A percentile compares a stretch with the other conserved stretches of the same genome.
These are phyloP conservation scores for Papilio polytes DNA, from an alignment of 1,140 invertebrate genomes.

Conservation along the genomic window DNA sequence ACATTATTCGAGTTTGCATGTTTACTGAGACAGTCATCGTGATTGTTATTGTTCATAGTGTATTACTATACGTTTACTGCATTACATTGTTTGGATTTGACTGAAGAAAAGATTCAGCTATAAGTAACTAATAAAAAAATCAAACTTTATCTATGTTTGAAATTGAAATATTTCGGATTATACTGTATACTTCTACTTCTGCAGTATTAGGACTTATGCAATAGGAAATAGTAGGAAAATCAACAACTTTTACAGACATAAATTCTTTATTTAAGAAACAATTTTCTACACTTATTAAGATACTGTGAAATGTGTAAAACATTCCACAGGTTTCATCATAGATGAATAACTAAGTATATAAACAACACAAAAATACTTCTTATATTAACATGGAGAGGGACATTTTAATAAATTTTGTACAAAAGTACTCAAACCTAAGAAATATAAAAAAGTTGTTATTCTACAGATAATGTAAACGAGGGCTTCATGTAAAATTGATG, in stretches of 20 bases:
- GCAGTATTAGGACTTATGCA: background rate
- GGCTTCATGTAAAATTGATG: background rate
- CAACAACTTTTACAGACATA: background rate
- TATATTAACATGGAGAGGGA: constrained; percentile 8
- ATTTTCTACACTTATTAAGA: constrained; percentile 29
- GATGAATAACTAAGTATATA: constrained; percentile 32
- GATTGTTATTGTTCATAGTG: background rate
- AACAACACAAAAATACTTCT: constrained; percentile 31
- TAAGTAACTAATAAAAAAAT: background rate
- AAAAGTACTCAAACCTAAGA: constrained; percentile 18
- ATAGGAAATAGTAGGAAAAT: background rate
- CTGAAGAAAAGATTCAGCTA: background rate
- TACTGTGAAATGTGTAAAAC: constrained; percentile 26
- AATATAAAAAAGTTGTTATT: constrained; percentile 24
- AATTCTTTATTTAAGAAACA: constrained; percentile 40
- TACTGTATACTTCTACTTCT: background rate
- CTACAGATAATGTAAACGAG: constrained; percentile 14
- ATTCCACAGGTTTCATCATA: constrained; percentile 12
- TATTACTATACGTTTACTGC: background rate
- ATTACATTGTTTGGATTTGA: background rate
- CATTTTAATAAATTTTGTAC: background rate
- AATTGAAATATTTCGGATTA: background rate
- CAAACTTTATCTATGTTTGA: no score
- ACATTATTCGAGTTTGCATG: background rate
- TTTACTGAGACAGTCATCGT: background rate